Evolutionary conservation across 2,113 vertebrate species (phyloP), one percentile per base, ranked within the genome.

Genomic region (Hymenochirus boettgeri): DNA sequence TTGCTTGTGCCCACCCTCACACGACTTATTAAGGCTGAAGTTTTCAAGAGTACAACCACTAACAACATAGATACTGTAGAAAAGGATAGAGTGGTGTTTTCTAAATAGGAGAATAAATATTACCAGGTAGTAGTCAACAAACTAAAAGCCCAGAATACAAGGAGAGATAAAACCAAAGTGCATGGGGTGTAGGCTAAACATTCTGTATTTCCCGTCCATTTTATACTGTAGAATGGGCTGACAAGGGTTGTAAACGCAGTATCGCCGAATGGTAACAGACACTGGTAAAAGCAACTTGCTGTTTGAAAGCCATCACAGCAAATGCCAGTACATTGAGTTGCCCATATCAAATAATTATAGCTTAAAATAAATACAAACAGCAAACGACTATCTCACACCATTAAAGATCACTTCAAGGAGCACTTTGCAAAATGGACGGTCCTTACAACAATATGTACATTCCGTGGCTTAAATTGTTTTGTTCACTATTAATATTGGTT

Each of bases 161-260:
- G n/a, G 54, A 57, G 25, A 65, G 54, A 57, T 50, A 65, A 39
- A 57, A 50, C 29, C 25, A 23, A 15, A 37, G 6, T 33, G n/a
- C 21, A 2, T 17, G 33, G 39, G 15, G 21, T 19, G 12, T 25
- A 2, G 27, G 62, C 24, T 15, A 33, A 57, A 26, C 6, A 3
- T 8, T 57, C 42, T 37, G 57, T 57, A 58, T 57, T 35, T 50
- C 45, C 25, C 2, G 22, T 65, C 21, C 35, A 22, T 23, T 58
- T 33, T 27, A 37, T 47, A 10, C 15, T 48, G 13, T 37, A 4
- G 29, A 6, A 37, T 50, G 52, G 29, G 39, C 24, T 45, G 25
- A 48, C n/a, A n/a, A n/a, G n/a, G n/a, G n/a, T n/a, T n/a, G n/a
- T n/a, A n/a, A n/a, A 46, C 35, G 25, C 45, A 51, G 39, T 47